Base-by-base conservation (phyloP, 2,888 invertebrate genomes). In the Phorcus lineatus region DNA sequence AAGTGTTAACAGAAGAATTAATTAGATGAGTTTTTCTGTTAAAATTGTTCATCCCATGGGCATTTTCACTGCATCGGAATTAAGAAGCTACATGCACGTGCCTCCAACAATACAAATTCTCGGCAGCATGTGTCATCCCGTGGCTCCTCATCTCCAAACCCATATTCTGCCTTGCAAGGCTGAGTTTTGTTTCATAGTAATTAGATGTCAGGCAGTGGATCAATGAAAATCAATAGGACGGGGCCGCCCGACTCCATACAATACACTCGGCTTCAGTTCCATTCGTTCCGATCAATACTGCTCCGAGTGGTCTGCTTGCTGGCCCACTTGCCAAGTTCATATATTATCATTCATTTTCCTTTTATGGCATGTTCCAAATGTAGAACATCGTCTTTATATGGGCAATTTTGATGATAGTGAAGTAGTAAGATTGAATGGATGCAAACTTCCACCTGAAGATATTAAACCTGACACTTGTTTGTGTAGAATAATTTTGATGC, bases 181-280 rank as follows among this genome's bases (percentile, higher is more conserved):
- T 19, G 57, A 22, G 70, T 70, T 70, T 40, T 70, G 70, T 70
- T 70, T 13, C 70, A 16, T 7, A 36, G 70, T 36, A 70, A 70
- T 70, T 16, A 70, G 70, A 70, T 70, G 70, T 36, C 36, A 40
- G 19, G n/a, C 19, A 11, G 31, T 36, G 70, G 70, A 70, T 70
- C 70, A 70, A 70, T 70, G 70, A 28, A 57, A 70, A 70, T 70
- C 70, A 70, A 70, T 70, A 70, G 22, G 62, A 19, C n/a, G 36
- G 17, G 19, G 19, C n/a, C 40, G 19, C 17, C 19, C 70, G 16
- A 40, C 36, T n/a, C 22, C 19, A 24, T n/a, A 57, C 57, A 57
- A 57, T 57, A 36, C 19, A 7, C 70, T 70, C 11, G 70, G 70
- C 28, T 19, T 16, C 11, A 70, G 70, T 70, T 70, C 70, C 70